phyloP scores from a whole-genome alignment of 2,888 invertebrate genomes.

The Ophion slaviceki region DNA sequence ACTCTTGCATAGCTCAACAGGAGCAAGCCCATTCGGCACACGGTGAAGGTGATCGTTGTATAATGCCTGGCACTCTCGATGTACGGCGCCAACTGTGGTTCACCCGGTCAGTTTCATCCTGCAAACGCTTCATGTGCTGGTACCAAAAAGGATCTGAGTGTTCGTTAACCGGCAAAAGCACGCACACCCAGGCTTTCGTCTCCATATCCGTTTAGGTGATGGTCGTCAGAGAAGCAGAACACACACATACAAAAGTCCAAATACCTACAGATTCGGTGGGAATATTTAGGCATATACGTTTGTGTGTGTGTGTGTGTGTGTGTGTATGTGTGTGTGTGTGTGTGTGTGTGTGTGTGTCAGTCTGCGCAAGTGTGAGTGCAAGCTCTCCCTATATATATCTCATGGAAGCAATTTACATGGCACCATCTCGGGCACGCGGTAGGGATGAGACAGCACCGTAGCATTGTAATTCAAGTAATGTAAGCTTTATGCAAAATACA shows the following conservation, averaged over 20 bases:
- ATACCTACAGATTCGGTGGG: conserved; percentile 19
- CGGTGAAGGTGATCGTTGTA: conserved; percentile 61
- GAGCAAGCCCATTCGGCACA: background rate
- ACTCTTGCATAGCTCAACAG: conserved; percentile 26
- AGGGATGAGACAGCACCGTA: conserved; percentile 78
- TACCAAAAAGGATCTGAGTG: conserved; percentile 23
- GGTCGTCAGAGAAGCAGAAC: conserved; percentile 45
- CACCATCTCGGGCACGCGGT: conserved; percentile 75
- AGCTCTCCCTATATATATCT: conserved; percentile 60
- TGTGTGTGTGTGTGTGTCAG: conserved; percentile 6
- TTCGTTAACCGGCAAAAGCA: conserved; percentile 42
- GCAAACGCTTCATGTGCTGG: conserved; percentile 3
- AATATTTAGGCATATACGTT: conserved; percentile 38
- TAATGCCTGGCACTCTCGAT: background rate
- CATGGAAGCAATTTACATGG: conserved; percentile 81
- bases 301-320: conserved; percentile 27
- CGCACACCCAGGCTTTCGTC: background rate
- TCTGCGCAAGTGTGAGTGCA: conserved; percentile 40
- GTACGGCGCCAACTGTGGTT: conserved; percentile 15
- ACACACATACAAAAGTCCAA: conserved; percentile 24
- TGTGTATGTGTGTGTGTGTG: conserved; percentile 23
- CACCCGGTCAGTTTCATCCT: conserved; percentile 45
- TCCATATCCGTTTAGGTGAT: conserved; percentile 38
- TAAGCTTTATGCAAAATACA: conserved; percentile 83
- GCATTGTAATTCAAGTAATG: conserved; percentile 83